Evolutionary conservation across 2,797 vertebrate species (phyloP).

Genomic region (Acestrorhynchus altus): DNA sequence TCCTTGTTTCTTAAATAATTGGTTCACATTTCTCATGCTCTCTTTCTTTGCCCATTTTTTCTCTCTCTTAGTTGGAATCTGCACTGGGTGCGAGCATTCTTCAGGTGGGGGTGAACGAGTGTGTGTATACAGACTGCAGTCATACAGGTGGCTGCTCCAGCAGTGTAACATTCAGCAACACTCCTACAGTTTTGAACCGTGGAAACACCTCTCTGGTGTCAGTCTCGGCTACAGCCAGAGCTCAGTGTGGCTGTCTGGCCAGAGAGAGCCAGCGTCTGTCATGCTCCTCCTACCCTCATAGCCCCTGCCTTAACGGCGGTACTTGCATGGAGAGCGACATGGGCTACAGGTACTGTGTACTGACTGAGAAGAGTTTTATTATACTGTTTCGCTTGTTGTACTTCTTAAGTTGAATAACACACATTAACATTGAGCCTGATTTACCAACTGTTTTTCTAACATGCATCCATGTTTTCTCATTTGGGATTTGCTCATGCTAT

Average conservation of each 20-base stretch:
- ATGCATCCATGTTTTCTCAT: no score
- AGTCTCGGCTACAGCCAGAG: conserved; percentile 68
- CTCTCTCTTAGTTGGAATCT: conserved; percentile 82
- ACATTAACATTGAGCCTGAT: no score
- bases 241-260: conserved; percentile 81
- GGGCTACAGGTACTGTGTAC: conserved; percentile 81
- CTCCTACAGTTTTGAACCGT: conserved; percentile 76
- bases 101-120: conserved; percentile 85
- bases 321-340: conserved; percentile 82
- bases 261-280: conserved; percentile 76
- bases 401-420: no score
- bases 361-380: neutral
- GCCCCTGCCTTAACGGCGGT: conserved; percentile 87
- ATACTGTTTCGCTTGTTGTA: no score
- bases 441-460: no score
- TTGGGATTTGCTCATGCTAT: no score
- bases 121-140: conserved; percentile 77
- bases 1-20: neutral
- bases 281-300: conserved; percentile 80
- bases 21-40: neutral
- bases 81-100: conserved; percentile 78
- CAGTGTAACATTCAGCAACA: conserved; percentile 72
- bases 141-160: conserved; percentile 80
- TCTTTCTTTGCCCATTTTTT: conserved; percentile 42
- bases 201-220: conserved; percentile 83